Conservation (phyloP, 2,797 vertebrate species). For the Acanthurus tractus region DNA sequence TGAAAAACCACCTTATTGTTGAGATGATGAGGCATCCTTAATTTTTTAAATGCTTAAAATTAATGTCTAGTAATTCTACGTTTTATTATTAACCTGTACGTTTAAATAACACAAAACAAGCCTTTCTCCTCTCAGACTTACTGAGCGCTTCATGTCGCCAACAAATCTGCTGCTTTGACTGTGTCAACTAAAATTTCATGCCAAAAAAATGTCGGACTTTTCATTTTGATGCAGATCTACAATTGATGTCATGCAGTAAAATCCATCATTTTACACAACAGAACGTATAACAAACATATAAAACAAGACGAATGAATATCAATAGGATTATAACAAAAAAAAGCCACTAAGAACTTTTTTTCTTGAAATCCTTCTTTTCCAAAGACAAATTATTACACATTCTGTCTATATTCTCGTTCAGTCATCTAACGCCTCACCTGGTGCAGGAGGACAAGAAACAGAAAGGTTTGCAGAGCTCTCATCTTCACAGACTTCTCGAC, state of each 20-base stretch:
- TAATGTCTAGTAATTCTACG: neutral
- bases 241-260: neutral
- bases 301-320: neutral
- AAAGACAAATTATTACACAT: neutral
- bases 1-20: neutral
- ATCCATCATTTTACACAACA: neutral
- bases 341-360: constrained; percentile 22
- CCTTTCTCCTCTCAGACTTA: neutral
- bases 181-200: constrained; percentile 27
- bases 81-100: neutral
- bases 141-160: constrained; percentile 4
- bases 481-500: constrained; percentile 76
- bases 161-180: constrained; percentile 22
- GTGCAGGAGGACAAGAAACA: constrained; percentile 80
- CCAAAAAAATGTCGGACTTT: constrained; percentile 7
- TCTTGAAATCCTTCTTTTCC: neutral
- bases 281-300: neutral
- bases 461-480: constrained; percentile 77
- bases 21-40: neutral
- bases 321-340: neutral
- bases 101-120: constrained; percentile 10
- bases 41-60: neutral
- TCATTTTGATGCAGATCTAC: constrained; percentile 13
- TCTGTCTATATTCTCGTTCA: neutral
- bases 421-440: constrained; percentile 75